phyloP scores from a whole-genome alignment of 2,113 vertebrate genomes.

The Dasyurus viverrinus region DNA sequence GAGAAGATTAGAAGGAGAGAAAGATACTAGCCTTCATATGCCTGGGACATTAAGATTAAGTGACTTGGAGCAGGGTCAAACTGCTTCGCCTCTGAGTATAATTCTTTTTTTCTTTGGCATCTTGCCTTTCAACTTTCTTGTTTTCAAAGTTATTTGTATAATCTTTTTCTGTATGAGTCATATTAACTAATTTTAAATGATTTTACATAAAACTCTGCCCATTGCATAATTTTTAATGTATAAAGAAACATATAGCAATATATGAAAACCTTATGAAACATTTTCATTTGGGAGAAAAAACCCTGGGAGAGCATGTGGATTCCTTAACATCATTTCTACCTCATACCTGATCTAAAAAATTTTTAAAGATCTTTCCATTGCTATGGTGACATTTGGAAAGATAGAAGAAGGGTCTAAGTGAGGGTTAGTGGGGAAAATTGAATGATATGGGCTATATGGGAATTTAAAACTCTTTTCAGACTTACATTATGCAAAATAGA shows the following conservation, averaged over 20 bases:
- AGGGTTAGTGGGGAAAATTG: background rate
- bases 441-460: background rate
- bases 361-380: background rate
- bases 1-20: background rate
- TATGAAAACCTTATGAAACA: background rate
- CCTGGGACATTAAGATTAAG: background rate
- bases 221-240: too few species aligned
- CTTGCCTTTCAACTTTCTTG: background rate
- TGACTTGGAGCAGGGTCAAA: background rate
- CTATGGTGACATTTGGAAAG: background rate
- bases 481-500: background rate
- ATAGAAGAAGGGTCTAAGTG: background rate
- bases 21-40: background rate
- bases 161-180: background rate
- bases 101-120: background rate
- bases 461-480: background rate
- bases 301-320: too few species aligned
- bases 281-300: background rate
- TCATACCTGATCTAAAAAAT: background rate
- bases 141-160: background rate
- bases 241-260: background rate
- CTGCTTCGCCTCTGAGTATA: too few species aligned
- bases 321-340: background rate
- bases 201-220: background rate
- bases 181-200: background rate